Conservation (phyloP, 2,888 invertebrate genomes). For the Chalcosyrphus nemorum region DNA sequence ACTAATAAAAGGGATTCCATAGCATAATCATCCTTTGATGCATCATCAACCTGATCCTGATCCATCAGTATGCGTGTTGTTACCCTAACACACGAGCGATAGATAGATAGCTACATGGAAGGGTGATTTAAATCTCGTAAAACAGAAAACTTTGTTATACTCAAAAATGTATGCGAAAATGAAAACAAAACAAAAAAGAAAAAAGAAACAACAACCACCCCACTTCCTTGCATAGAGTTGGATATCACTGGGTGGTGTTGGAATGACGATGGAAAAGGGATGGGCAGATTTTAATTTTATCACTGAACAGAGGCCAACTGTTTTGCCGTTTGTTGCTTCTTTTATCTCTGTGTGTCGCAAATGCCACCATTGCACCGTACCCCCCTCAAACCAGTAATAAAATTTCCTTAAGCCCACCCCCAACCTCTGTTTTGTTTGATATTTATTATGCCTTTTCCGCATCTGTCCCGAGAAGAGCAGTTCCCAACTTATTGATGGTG, state of each 20-base stretch:
- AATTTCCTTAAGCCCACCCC: background rate
- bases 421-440: slow-evolving; percentile 33
- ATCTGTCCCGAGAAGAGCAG: slow-evolving; percentile 11
- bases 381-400: background rate
- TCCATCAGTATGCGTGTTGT: slow-evolving; percentile 30
- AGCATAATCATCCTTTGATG: slow-evolving; percentile 62
- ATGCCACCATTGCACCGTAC: no score
- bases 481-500: slow-evolving; percentile 41
- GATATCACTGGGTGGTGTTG: background rate
- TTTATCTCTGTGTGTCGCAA: background rate
- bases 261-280: background rate
- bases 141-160: slow-evolving; percentile 57
- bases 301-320: slow-evolving; percentile 4
- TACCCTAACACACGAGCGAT: background rate
- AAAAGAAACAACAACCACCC: slow-evolving; percentile 25
- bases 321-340: slow-evolving; percentile 12
- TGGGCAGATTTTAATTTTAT: slow-evolving; percentile 47
- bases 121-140: slow-evolving; percentile 54
- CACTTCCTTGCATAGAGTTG: background rate
- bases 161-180: slow-evolving; percentile 38
- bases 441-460: slow-evolving; percentile 33
- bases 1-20: slow-evolving; percentile 61
- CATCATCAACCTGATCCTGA: slow-evolving; percentile 58
- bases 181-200: no score
- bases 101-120: background rate